A percentile compares a stretch with the other conserved stretches of the same genome.
Conservation (phyloP, 2,797 vertebrate genomes). For the Myotis findleyi region DNA sequence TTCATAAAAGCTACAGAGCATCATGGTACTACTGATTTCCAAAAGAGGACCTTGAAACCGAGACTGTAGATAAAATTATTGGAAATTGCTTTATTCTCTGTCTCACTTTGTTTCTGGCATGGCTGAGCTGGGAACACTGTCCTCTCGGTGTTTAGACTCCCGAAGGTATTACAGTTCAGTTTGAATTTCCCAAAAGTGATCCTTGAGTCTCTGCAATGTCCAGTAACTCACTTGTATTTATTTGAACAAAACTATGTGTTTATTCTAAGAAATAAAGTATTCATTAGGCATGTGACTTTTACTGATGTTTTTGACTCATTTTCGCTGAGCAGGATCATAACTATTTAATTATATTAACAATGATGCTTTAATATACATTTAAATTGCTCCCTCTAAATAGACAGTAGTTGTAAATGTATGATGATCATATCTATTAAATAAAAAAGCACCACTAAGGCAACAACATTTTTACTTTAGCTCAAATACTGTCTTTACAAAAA, state of each 20-base stretch:
- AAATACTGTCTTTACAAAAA: neutral
- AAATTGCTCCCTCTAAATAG: neutral
- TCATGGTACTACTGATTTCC: neutral
- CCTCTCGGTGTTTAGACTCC: slow-evolving; percentile 71
- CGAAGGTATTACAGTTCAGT: slow-evolving; percentile 54
- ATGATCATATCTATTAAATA: slow-evolving; percentile 48
- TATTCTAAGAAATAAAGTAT: slow-evolving; percentile 63
- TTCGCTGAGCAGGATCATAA: neutral
- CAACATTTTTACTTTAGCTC: neutral
- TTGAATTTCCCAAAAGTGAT: slow-evolving; percentile 68
- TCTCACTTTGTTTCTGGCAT: slow-evolving; percentile 34
- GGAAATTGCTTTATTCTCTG: slow-evolving; percentile 47
- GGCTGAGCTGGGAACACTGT: slow-evolving; percentile 67
- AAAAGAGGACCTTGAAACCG: slow-evolving; percentile 71
- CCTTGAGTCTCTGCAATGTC: slow-evolving; percentile 2
- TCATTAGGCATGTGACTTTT: slow-evolving; percentile 63
- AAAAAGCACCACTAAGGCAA: neutral
- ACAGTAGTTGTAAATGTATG: neutral
- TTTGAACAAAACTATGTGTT: slow-evolving; percentile 69
- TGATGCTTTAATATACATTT: neutral
- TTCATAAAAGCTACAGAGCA: neutral
- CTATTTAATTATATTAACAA: slow-evolving; percentile 28
- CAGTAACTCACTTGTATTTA: slow-evolving; percentile 64
- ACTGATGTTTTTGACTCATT: slow-evolving; percentile 2
- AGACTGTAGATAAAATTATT: slow-evolving; percentile 67